phyloP scores from a whole-genome alignment of 2,888 invertebrate genomes.

The Anthrax anthrax region DNA sequence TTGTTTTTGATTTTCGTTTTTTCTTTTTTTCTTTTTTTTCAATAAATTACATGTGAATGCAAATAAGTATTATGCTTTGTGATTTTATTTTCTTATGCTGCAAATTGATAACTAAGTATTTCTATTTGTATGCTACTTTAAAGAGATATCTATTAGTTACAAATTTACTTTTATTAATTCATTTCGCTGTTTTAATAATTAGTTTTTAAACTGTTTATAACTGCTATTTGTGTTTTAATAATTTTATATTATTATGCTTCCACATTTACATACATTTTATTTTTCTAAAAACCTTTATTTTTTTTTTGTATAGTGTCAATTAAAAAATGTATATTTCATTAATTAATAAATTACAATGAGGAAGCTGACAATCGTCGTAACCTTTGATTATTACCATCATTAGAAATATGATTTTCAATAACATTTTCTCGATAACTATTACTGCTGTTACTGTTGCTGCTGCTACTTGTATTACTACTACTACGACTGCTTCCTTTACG shows the following conservation, averaged over 20 bases:
- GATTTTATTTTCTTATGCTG: neutral
- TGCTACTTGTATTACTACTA: neutral
- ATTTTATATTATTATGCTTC: neutral
- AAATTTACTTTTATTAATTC: too few relatives aligned
- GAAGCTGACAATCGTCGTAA: conserved; percentile 16
- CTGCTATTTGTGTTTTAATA: neutral
- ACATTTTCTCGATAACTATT: neutral
- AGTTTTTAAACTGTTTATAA: too few relatives aligned
- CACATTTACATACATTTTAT: neutral
- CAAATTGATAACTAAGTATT: too few relatives aligned
- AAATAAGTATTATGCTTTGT: neutral
- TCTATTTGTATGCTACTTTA: too few relatives aligned
- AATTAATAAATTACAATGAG: conserved; percentile 17
- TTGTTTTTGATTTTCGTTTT: neutral
- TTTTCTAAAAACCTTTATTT: neutral
- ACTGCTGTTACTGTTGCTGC: neutral
- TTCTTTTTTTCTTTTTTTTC: neutral
- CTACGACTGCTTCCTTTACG: neutral
- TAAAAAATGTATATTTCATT: neutral
- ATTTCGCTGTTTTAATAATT: too few relatives aligned
- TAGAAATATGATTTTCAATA: neutral
- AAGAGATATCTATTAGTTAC: too few relatives aligned
- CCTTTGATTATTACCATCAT: conserved; percentile 7
- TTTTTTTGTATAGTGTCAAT: too few relatives aligned
- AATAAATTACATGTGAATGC: neutral